Evolutionary conservation across 2,113 vertebrate species (phyloP), one percentile per base, ranked within the genome.

Genomic region (Poeciliopsis prolifica): DNA sequence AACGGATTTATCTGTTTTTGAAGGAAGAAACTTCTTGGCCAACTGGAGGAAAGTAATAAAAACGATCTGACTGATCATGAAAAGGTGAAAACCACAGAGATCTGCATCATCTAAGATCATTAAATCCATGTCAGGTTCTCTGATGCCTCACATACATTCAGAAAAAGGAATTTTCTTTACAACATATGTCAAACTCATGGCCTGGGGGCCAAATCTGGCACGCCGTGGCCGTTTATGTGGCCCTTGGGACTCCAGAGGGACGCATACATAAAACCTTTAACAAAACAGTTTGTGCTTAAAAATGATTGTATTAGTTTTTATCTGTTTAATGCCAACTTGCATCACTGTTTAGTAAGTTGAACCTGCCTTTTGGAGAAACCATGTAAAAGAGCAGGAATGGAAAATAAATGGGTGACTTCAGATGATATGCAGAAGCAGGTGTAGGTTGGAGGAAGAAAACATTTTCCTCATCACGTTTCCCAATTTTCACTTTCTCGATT

Each of bases 111-210:
- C 13, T 26, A 72, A 72, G 60, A 42, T 15, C 14, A 35, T 35
- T 60, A 35, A 17, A 72, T 60, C 58, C 15, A 29, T 72, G 48
- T 26, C 29, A 35, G 30, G 61, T 24, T 28, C 29, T 15, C 5
- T 71, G 26, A 60, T n/a, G 40, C 51, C 14, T 72, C 70, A 66
- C 10, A 40, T 72, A 35, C 28, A 58, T 28, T 74, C 33, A 30
- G 64, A 44, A 58, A 71, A 64, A 5, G 10, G 13, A 33, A 51
- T 78, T 78, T 40, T 22, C 33, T 37, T 37, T 37, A 37, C 35
- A 37, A 37, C 35, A 35, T 11, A 10, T 11, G 35, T 37, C 10
- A 37, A 37, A 37, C 10, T 11, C 35, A 11, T 37, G 35, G 35
- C 35, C 35, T 10, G 8, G 35, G 35, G 35, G 10, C 35, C 35